A percentile compares a stretch with the other conserved stretches of the same genome.
Conservation (phyloP, 1,140 invertebrate genomes). For the Adoxophyes honmai region DNA sequence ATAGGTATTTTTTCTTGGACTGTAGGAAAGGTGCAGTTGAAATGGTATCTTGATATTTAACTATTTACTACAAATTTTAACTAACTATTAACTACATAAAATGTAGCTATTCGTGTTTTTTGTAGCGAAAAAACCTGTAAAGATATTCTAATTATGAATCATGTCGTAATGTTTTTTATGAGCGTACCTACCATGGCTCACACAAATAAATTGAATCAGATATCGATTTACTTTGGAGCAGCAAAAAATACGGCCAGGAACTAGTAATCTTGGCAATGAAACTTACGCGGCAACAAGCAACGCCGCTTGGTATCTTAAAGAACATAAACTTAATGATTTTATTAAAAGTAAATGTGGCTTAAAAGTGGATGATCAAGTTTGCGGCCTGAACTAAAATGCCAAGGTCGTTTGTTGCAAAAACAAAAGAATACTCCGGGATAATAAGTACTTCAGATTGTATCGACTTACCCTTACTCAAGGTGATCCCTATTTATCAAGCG, state of each 20-base stretch:
- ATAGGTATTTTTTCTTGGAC: too few species aligned
- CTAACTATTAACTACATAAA: too few species aligned
- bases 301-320: not conserved
- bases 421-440: not conserved
- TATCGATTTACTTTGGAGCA: too few species aligned
- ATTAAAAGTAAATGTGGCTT: constrained; percentile 9
- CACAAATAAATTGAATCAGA: too few species aligned
- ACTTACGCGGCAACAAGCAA: not conserved
- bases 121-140: too few species aligned
- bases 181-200: not conserved
- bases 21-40: too few species aligned
- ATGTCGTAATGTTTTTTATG: not conserved
- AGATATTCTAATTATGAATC: too few species aligned
- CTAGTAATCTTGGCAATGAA: too few species aligned
- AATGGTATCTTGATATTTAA: too few species aligned
- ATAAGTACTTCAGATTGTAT: constrained; percentile 9
- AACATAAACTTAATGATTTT: constrained; percentile 9
- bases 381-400: constrained; percentile 7
- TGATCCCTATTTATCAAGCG: not conserved
- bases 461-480: not conserved
- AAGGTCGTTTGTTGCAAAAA: constrained; percentile 10
- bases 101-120: too few species aligned
- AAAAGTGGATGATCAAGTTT: constrained; percentile 15
- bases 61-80: too few species aligned
- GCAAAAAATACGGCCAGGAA: too few species aligned